Conservation (phyloP, 2,888 invertebrate genomes). For the Horisme vitalbata region DNA sequence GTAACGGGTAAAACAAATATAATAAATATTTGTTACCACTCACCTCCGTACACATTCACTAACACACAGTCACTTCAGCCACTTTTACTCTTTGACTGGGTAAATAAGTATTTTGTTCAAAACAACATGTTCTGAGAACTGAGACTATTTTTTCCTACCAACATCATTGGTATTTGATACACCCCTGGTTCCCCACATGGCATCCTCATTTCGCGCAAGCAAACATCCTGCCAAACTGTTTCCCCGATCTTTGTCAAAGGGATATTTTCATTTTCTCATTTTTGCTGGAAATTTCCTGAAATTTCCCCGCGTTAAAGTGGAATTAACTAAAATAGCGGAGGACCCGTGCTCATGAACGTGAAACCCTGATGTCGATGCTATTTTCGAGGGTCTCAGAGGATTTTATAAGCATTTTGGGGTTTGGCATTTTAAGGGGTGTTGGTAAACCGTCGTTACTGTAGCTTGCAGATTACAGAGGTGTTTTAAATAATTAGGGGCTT, state of each 20-base stretch:
- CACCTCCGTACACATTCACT: too few relatives aligned
- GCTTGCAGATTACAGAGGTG: slow-evolving; percentile 6
- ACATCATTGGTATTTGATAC: too few relatives aligned
- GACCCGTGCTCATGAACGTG: slow-evolving; percentile 31
- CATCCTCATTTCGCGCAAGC: slow-evolving; percentile 27
- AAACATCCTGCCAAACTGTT: slow-evolving; percentile 28
- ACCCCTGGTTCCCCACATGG: too few relatives aligned
- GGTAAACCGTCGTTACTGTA: slow-evolving; percentile 21
- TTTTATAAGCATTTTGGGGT: slow-evolving; percentile 30
- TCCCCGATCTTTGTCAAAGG: slow-evolving; percentile 2
- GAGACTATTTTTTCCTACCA: too few relatives aligned
- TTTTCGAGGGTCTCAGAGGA: slow-evolving; percentile 33
- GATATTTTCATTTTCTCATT: slow-evolving; percentile 15
- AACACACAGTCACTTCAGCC: too few relatives aligned
- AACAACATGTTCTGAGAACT: too few relatives aligned
- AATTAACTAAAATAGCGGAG: slow-evolving; percentile 37
- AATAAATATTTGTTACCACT: too few relatives aligned
- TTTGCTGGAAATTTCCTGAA: slow-evolving; percentile 23
- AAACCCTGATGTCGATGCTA: slow-evolving; percentile 28
- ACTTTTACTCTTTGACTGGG: too few relatives aligned
- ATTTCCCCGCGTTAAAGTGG: slow-evolving; percentile 24
- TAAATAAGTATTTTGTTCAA: too few relatives aligned
- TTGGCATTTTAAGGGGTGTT: slow-evolving; percentile 29
- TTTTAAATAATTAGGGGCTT: slow-evolving; percentile 6
- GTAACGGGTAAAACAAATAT: too few relatives aligned